Base-by-base conservation (phyloP, 2,888 invertebrate genomes). In the Orthonevra nobilis region DNA sequence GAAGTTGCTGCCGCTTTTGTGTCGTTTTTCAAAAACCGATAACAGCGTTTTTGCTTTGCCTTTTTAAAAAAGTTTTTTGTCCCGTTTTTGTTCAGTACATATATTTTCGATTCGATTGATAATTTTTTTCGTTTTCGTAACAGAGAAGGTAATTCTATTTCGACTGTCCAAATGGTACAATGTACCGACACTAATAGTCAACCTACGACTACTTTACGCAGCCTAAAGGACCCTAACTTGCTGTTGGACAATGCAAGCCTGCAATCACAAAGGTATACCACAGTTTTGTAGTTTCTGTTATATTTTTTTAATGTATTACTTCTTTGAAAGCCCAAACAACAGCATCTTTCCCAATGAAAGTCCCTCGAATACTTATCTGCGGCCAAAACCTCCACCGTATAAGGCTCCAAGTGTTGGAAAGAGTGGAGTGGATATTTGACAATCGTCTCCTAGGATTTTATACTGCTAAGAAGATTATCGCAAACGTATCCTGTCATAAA, bases 81-180 rank as follows among this genome's bases (percentile, higher is more conserved):
- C n/a, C n/a, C n/a, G n/a, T n/a, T n/a, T n/a, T 3, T 23, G 5
- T 23, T 23, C 3, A 23, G 5, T 23, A 23, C 23, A n/a, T n/a
- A n/a, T n/a, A n/a, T n/a, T n/a, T n/a, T n/a, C n/a, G n/a, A n/a
- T n/a, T n/a, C n/a, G n/a, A n/a, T n/a, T n/a, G n/a, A n/a, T n/a
- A n/a, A n/a, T 5, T 44, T 12, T 7, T 3, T 7, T 2, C 6
- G n/a, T n/a, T n/a, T n/a, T n/a, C n/a, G 79, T 6, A 66, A 73
- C 23, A 73, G 73, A 12, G 79, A 79, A 1, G 36, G 14, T 6
- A 66, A 73, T 17, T 61, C 86, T 0, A 86, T 81, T n/a, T 81
- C 91, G 5, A 90, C 90, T 7, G 91, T 91, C 23, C 92, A 92
- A 87, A 91, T 92, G 90, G 92, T 92, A 2, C 92, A 92, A 84